Evolutionary conservation across 2,797 vertebrate species (phyloP).

Genomic region (Choloepus didactylus): DNA sequence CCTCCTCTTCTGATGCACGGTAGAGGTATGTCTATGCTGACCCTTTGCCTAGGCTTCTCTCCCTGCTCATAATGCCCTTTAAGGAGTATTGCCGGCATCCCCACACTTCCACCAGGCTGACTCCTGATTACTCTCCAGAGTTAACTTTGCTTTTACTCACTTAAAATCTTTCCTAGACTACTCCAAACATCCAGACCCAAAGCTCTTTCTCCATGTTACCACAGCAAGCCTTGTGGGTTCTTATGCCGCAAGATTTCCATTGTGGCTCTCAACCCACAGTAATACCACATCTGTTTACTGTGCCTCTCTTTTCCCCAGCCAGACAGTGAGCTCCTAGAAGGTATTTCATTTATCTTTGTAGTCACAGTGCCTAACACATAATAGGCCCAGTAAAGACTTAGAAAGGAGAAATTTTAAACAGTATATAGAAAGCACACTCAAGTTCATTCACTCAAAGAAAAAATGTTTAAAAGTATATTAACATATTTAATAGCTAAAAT

Average conservation of each 20-base stretch:
- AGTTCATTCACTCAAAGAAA: constrained; percentile 5
- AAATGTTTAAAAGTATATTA: neutral
- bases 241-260: neutral
- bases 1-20: neutral
- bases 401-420: neutral
- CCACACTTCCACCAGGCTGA: neutral
- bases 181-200: neutral
- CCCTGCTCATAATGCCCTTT: neutral
- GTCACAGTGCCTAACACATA: neutral
- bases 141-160: constrained; percentile 9
- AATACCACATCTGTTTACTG: neutral
- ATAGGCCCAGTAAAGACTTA: neutral
- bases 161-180: neutral
- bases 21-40: neutral
- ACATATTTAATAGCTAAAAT: neutral
- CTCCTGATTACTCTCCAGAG: neutral
- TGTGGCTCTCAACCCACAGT: neutral
- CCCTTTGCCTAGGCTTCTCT: neutral
- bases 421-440: neutral
- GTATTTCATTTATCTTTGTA: neutral
- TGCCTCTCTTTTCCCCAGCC: neutral
- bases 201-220: neutral
- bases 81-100: neutral
- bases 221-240: neutral
- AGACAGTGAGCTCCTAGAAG: neutral